A percentile compares a stretch with the other conserved stretches of the same genome.
These are phyloP conservation scores for Phrixothrix hirtus DNA, from an alignment of 2,888 invertebrate species.

Conservation along the genomic window DNA sequence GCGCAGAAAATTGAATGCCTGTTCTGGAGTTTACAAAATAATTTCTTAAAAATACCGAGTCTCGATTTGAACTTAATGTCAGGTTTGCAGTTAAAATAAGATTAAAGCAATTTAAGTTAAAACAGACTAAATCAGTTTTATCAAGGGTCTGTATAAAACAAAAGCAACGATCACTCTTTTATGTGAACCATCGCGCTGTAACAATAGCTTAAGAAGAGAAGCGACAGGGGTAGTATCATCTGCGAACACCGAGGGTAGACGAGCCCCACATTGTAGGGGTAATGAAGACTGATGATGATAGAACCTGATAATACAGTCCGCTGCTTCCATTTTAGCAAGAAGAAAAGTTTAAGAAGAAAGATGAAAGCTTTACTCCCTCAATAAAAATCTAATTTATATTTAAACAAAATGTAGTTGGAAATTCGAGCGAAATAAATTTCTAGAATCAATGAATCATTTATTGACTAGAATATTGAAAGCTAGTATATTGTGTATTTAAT, in stretches of 20 bases:
- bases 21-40: constrained; percentile 26
- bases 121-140: constrained; percentile 48
- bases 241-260: constrained; percentile 44
- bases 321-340: constrained; percentile 13
- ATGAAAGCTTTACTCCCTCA: constrained; percentile 10
- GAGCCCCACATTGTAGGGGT: constrained; percentile 50
- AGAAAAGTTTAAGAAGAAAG: constrained; percentile 15
- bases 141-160: constrained; percentile 37
- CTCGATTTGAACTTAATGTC: constrained; percentile 35
- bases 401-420: too few species aligned
- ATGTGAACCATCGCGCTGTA: constrained; percentile 42
- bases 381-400: too few species aligned
- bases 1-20: constrained; percentile 30
- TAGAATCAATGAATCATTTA: too few species aligned
- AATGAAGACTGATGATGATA: constrained; percentile 55
- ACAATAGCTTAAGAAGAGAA: constrained; percentile 37
- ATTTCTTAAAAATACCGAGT: constrained; percentile 28
- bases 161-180: constrained; percentile 45
- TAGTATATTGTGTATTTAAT: too few species aligned
- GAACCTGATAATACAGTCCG: constrained; percentile 46
- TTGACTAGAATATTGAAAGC: too few species aligned
- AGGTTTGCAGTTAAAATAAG: constrained; percentile 25
- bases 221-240: constrained; percentile 45
- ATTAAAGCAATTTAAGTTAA: constrained; percentile 44
- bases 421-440: too few species aligned